A percentile compares a stretch with the other conserved stretches of the same genome.
Evolutionary conservation across 2,113 vertebrate species (phyloP).

Genomic region (Pluvialis apricaria): DNA sequence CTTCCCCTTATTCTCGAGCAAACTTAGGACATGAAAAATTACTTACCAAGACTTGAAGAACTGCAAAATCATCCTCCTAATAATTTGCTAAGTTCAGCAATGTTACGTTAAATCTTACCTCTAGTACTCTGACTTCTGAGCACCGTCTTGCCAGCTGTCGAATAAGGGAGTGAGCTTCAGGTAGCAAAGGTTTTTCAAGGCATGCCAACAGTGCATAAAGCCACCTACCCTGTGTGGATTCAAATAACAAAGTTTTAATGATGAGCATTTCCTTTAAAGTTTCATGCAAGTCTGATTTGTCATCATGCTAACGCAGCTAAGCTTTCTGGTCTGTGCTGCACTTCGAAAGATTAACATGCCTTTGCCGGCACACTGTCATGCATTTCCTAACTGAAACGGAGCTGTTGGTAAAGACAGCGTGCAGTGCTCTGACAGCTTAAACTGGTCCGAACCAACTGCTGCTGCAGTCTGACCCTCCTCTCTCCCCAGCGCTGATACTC

Average conservation of each 20-base stretch:
- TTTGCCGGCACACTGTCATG: neutral
- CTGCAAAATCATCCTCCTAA: neutral
- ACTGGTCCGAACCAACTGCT: neutral
- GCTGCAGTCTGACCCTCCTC: neutral
- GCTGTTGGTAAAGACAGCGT: neutral
- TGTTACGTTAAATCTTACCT: slow-evolving; percentile 75
- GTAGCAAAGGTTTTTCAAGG: slow-evolving; percentile 94
- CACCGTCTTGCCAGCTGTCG: slow-evolving; percentile 92
- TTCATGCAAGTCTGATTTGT: neutral
- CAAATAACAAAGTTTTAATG: neutral
- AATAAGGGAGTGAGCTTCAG: slow-evolving; percentile 95
- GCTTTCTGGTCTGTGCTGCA: neutral
- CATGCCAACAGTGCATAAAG: slow-evolving; percentile 90
- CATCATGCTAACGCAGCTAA: neutral
- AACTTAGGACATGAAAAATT: neutral
- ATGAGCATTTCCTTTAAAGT: neutral
- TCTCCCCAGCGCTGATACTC: fast-evolving
- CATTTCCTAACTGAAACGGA: neutral
- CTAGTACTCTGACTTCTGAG: slow-evolving; percentile 83
- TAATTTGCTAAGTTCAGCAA: neutral
- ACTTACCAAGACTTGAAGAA: neutral
- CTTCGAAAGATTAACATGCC: neutral
- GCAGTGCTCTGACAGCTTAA: neutral
- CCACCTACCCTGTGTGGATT: slow-evolving; percentile 85
- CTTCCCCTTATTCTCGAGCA: neutral